A percentile compares a stretch with the other conserved stretches of the same genome.
These are phyloP conservation scores for Furcifer pardalis DNA, from an alignment of 2,797 vertebrate genomes.

Conservation along the genomic window DNA sequence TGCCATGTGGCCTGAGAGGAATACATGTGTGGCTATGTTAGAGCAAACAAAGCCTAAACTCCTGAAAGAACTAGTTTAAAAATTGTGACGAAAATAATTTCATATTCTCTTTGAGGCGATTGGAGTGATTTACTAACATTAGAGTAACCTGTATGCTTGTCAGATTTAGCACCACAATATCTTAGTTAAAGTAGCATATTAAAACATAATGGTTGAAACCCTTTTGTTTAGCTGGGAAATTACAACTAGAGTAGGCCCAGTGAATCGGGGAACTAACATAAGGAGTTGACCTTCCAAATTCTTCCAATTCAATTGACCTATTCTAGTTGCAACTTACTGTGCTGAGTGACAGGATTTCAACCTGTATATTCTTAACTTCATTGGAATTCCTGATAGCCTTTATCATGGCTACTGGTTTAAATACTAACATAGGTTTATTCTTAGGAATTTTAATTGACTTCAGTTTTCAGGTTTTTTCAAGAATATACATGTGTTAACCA, in stretches of 20 bases:
- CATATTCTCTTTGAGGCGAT: no score
- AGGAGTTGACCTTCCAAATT: no score
- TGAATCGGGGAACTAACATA: no score
- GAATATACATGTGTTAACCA: background rate
- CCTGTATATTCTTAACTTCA: no score
- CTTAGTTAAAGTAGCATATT: background rate
- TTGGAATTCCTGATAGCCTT: background rate
- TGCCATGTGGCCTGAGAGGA: background rate
- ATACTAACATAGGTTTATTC: background rate
- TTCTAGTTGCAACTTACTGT: no score
- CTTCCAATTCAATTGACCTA: no score
- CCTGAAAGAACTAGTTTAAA: background rate
- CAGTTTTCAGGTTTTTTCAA: background rate
- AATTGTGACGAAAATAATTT: background rate
- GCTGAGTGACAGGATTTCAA: no score
- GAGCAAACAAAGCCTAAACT: background rate
- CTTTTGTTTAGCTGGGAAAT: no score
- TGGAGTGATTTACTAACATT: background rate
- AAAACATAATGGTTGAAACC: background rate
- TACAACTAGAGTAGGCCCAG: no score
- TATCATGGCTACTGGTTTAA: background rate
- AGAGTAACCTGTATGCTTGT: background rate
- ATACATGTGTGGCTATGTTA: background rate
- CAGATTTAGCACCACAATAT: background rate
- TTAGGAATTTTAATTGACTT: background rate